Evolutionary conservation across 1,140 invertebrate genomes (phyloP).

Genomic region (Drosophila micromelanica): DNA sequence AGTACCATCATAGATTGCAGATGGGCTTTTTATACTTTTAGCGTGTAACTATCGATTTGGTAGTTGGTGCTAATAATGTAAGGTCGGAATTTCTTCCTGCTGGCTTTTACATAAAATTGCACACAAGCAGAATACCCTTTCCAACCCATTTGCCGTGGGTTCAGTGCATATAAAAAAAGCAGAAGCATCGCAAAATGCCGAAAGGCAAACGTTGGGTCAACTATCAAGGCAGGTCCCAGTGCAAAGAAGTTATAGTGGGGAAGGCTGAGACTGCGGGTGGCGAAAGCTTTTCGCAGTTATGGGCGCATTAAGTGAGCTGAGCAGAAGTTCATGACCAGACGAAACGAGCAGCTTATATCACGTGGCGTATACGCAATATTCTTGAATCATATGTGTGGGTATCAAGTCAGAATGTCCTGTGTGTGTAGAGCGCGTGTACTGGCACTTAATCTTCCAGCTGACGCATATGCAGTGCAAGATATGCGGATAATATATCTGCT

Average conservation of each 20-base stretch:
- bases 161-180: not conserved
- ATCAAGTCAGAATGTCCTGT: conserved; percentile 15
- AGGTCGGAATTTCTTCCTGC: too few species aligned
- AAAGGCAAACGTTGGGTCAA: conserved; percentile 69
- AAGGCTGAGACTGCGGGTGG: not conserved
- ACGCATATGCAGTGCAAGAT: conserved; percentile 72
- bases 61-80: too few species aligned
- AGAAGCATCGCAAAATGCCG: conserved; percentile 60
- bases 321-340: conserved; percentile 35
- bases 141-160: not conserved
- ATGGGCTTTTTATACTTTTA: too few species aligned
- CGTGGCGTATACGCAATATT: conserved; percentile 74
- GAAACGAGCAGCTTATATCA: conserved; percentile 47
- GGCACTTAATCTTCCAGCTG: conserved; percentile 77
- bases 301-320: conserved; percentile 40
- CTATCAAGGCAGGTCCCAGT: conserved; percentile 33
- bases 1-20: too few species aligned
- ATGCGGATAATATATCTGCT: conserved; percentile 68
- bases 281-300: conserved; percentile 37
- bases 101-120: not conserved
- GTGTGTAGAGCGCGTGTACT: conserved; percentile 51
- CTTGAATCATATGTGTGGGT: conserved; percentile 40
- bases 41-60: too few species aligned
- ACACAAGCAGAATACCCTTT: not conserved
- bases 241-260: not conserved